These are phyloP conservation scores for Seriola dumerili DNA, from an alignment of 2,113 vertebrate genomes.

Conservation along the genomic window DNA sequence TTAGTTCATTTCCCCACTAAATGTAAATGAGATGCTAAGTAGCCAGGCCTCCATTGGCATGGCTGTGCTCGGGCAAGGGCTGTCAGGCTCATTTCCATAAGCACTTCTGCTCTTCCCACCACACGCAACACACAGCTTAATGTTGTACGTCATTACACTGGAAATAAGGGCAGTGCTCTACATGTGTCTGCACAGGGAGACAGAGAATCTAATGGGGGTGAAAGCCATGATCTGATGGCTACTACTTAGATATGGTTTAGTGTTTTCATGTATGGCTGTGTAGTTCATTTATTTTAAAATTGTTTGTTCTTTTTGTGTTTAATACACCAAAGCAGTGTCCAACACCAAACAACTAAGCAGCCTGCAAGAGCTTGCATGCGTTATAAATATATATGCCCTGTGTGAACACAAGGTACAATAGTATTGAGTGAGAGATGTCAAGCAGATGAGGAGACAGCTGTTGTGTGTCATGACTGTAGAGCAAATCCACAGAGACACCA, in stretches of 20 bases:
- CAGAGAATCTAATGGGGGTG: not conserved
- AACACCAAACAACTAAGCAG: not conserved
- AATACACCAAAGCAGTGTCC: no score
- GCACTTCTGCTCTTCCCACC: constrained; percentile 35
- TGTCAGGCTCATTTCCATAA: constrained; percentile 63
- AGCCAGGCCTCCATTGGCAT: constrained; percentile 50
- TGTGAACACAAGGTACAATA: not conserved
- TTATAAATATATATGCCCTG: not conserved
- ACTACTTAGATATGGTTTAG: not conserved
- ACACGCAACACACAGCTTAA: constrained; percentile 20
- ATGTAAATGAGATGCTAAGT: constrained; percentile 82
- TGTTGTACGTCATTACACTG: not conserved
- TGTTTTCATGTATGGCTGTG: not conserved
- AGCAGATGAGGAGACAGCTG: not conserved
- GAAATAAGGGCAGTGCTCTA: not conserved
- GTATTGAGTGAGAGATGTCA: constrained; percentile 8
- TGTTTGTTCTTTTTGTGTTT: not conserved
- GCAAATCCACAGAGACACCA: constrained; percentile 17
- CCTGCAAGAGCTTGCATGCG: not conserved
- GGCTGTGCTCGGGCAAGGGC: constrained; percentile 41
- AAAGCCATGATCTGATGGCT: not conserved
- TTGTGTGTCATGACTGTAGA: not conserved
- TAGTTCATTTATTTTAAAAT: not conserved
- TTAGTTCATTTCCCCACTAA: constrained; percentile 75
- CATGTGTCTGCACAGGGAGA: not conserved